These are phyloP conservation scores for Pardalotus punctatus DNA, from an alignment of 2,113 vertebrate genomes.

Conservation along the genomic window DNA sequence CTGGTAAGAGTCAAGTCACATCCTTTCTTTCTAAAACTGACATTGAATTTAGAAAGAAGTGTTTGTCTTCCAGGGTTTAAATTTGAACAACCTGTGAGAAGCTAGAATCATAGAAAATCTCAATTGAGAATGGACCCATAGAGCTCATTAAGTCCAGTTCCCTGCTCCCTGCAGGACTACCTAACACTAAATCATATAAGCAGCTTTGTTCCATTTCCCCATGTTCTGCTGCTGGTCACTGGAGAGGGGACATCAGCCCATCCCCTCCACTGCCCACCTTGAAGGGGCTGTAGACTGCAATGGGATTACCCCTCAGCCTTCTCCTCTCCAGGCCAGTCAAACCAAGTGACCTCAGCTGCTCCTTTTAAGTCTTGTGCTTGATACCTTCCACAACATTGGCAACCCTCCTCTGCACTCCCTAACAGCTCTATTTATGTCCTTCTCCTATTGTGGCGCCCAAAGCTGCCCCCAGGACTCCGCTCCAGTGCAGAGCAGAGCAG, in stretches of 20 bases:
- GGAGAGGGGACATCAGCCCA: not conserved
- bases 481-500: fast-evolving
- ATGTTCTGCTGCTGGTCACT: not conserved
- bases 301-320: not conserved
- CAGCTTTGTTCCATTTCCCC: not conserved
- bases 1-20: not conserved
- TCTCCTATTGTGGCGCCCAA: not conserved
- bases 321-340: not conserved
- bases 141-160: not conserved
- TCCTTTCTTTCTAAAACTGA: not conserved
- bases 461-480: fast-evolving
- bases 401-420: not conserved
- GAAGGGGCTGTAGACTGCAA: fast-evolving
- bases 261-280: too few species aligned
- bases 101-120: not conserved
- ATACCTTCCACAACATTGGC: not conserved
- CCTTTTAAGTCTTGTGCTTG: not conserved
- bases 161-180: not conserved
- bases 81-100: not conserved
- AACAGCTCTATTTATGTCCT: not conserved
- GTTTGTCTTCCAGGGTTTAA: not conserved
- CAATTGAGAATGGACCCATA: not conserved
- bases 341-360: not conserved
- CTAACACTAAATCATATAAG: not conserved
- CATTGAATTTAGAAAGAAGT: not conserved